phyloP scores from a whole-genome alignment of 2,797 vertebrate species.

The Acanthurus tractus region DNA sequence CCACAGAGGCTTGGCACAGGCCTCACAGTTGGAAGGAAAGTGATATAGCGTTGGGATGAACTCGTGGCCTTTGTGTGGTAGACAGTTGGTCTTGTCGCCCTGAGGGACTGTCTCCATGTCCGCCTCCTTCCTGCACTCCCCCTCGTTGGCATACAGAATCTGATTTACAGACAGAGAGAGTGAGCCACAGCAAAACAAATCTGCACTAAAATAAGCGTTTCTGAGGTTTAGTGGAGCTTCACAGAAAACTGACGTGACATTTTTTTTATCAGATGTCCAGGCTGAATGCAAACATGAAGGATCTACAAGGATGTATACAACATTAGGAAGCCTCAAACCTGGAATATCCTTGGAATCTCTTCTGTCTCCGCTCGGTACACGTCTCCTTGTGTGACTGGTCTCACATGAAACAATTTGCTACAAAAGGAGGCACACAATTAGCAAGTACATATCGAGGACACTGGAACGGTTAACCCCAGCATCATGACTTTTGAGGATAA shows the following conservation, averaged over 20 bases:
- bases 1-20: conserved; percentile 98
- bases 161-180: conserved; percentile 56
- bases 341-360: conserved; percentile 99
- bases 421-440: conserved; percentile 24
- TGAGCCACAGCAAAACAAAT: not conserved
- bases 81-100: conserved; percentile 94
- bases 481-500: not conserved
- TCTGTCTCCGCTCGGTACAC: conserved; percentile 98
- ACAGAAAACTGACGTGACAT: not conserved
- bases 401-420: conserved; percentile 98
- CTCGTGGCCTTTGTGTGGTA: conserved; percentile 98
- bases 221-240: not conserved
- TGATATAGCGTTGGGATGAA: conserved; percentile 99
- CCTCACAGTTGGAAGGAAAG: conserved; percentile 98
- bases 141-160: conserved; percentile 99
- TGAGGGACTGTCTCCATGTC: conserved; percentile 93
- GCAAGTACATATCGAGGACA: not conserved
- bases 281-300: not conserved
- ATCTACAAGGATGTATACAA: not conserved
- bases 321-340: conserved; percentile 84
- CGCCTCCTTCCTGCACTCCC: conserved; percentile 96
- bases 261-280: not conserved
- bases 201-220: conserved; percentile 8
- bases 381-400: conserved; percentile 98
- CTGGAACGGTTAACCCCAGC: no score